Evolutionary conservation across 1,140 invertebrate species (phyloP), one percentile per base, ranked within the genome.

Genomic region (Drosophila mayri): DNA sequence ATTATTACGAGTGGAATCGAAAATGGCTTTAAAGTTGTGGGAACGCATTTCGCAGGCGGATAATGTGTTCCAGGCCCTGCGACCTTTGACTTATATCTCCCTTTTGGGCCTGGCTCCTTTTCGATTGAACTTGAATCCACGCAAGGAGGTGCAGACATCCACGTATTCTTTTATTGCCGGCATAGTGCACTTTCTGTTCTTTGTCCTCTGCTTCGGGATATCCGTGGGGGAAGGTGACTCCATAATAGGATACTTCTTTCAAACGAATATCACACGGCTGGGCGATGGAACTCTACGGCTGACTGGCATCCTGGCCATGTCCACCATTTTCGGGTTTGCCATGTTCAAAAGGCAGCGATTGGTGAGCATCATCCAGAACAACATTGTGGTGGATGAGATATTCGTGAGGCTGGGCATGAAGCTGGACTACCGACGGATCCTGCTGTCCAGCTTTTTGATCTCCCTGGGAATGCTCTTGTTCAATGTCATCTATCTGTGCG

Each of bases 221-320:
- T 91, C 90, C 0, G 58, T 88, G 1, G 25, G 40, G 14, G 85
- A 91, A 59, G 90, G 86, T 0, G 91, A 91, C 41, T 91, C 91
- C 67, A 92, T 92, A 38, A 91, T 92, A 30, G 84, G 91, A 9
- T 92, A 92, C 55, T 92, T 92, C 59, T 92, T 92, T 30, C 88
- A 92, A 60, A 92, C 91, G 14, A 91, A 91, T 18, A 91, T 92
- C 5, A 92, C 92, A 1, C 79, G 90, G 7, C 30, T 92, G 64
- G 82, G 92, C 46, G 91, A 92, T 61, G 57, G 73, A 9, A 90
- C 91, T 0, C 62, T 92, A 0, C 72, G 83, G 0, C n/a, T 92
- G 0, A 92, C 85, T 11, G 91, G 92, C 2, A 87, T 92, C n/a
- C 79, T 91, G 37, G 91, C 87, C 37, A 92, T 92, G 82, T 71